Percentiles rank a stretch among this genome's conserved stretches.
Evolutionary conservation across 2,113 vertebrate genomes (phyloP).

Genomic region (Pongo abelii): DNA sequence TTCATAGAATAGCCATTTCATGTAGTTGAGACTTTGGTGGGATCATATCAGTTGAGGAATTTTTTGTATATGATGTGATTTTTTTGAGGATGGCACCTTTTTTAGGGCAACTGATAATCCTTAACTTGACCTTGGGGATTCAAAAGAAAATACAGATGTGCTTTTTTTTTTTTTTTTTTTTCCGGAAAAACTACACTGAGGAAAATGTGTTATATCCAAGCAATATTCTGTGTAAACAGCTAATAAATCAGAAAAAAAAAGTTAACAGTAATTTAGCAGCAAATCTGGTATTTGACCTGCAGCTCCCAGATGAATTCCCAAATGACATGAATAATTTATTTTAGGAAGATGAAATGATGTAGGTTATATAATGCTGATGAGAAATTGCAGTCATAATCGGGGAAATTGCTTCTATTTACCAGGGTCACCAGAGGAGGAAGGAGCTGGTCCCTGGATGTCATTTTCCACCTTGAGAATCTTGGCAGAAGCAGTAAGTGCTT

Average conservation of each 20-base stretch:
- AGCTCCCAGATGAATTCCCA: not conserved
- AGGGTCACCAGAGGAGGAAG: conserved; percentile 16
- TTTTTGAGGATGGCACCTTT: conserved; percentile 2
- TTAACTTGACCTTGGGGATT: conserved; percentile 6
- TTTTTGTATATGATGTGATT: not conserved
- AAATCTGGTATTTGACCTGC: conserved; percentile 56
- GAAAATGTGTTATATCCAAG: not conserved
- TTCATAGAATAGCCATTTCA: not conserved
- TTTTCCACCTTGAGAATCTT: conserved; percentile 39
- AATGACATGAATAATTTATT: conserved; percentile 67
- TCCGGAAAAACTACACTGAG: not conserved
- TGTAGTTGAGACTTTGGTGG: not conserved
- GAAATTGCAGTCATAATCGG: conserved; percentile 27
- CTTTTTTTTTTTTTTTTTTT: not conserved
- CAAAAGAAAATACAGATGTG: conserved; percentile 51
- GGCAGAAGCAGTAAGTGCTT: not conserved
- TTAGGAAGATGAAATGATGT: conserved; percentile 43
- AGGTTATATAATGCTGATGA: conserved; percentile 45
- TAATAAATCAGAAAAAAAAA: conserved; percentile 52
- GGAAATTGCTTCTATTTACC: conserved; percentile 40
- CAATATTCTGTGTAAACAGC: conserved; percentile 52
- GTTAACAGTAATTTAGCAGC: conserved; percentile 52
- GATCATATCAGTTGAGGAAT: not conserved
- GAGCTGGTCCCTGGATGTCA: not conserved
- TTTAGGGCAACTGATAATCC: not conserved